Evolutionary conservation across 2,113 vertebrate genomes (phyloP).

Genomic region (Protomyctophum bolini): DNA sequence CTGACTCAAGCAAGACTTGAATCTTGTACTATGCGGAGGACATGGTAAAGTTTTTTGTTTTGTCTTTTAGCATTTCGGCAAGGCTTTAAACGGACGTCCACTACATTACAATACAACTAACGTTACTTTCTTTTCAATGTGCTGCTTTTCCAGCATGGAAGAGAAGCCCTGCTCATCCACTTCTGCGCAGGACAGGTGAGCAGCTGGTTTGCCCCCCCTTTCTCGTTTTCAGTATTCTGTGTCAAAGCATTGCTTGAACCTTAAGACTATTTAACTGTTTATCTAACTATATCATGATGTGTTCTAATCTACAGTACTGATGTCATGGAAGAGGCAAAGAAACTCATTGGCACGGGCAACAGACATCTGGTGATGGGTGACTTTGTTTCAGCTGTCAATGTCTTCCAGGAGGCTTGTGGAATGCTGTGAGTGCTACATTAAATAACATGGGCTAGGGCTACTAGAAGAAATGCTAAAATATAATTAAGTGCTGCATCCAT

Average conservation of each 20-base stretch:
- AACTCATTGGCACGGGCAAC: conserved; percentile 92
- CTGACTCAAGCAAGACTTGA: too few species aligned
- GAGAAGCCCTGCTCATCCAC: conserved; percentile 79
- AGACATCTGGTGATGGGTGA: conserved; percentile 95
- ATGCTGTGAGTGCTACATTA: conserved; percentile 86
- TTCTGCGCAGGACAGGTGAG: conserved; percentile 67
- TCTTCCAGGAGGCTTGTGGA: conserved; percentile 94
- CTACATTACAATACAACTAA: too few species aligned
- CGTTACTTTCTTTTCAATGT: background rate
- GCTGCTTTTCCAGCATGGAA: conserved; percentile 60
- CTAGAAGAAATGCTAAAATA: too few species aligned
- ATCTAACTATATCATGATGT: too few species aligned
- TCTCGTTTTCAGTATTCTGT: too few species aligned
- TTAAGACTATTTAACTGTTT: too few species aligned
- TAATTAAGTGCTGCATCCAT: too few species aligned
- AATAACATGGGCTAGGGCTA: too few species aligned
- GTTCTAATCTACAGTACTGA: conserved; percentile 67
- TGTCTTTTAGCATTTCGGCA: too few species aligned
- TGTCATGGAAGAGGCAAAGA: conserved; percentile 92
- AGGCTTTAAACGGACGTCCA: too few species aligned
- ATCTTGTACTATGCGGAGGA: too few species aligned
- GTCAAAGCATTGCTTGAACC: background rate
- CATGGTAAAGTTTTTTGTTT: too few species aligned
- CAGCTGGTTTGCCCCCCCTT: background rate
- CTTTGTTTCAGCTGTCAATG: conserved; percentile 90